Evolutionary conservation across 2,113 vertebrate genomes (phyloP), one percentile per base, ranked within the genome.

Genomic region (Ammodramus savannarum): DNA sequence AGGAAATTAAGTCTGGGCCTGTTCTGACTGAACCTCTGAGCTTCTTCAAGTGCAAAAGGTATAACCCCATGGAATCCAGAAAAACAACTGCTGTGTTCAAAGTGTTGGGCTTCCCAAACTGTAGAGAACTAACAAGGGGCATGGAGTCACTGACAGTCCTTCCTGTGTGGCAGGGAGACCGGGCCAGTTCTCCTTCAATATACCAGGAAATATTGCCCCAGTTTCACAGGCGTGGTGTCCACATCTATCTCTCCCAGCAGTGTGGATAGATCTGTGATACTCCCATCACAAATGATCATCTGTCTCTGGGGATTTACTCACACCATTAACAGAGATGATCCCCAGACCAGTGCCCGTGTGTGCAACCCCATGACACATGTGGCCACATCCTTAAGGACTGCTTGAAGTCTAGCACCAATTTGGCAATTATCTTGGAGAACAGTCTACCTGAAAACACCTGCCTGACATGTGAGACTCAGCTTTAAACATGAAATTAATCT

Each of bases 321-420:
- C 46, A 54, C 14, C 9, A 4, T 9, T 9, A 63, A 11, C 0
- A 1, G 34, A 80, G 52, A 19, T 19, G 38, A 41, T 72, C 25
- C 34, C 11, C 34, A 59, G 29, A 22, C 43, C 46, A 23, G 3
- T 6, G 66, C 55, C n/a, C 26, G 10, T 32, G 27, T 26, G 39
- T 44, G 26, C 36, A 44, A 22, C 9, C 23, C n/a, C 0, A 1
- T 21, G 61, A 61, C 57, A 71, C 31, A 4, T 1, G 4, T 27
- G 67, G 57, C 21, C 22, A 22, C 11, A 52, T 15, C 54, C 74
- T 39, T 18, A 23, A n/a, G 36, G 48, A 29, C 63, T 48, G 1
- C 38, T 39, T 19, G 31, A 69, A 39, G 29, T 65, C 44, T 19
- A 10, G 32, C 39, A 65, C 21, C 44, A 8, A 34, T 77, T 34